phyloP scores from a whole-genome alignment of 1,140 invertebrate genomes.

The Saccostrea cuccullata region DNA sequence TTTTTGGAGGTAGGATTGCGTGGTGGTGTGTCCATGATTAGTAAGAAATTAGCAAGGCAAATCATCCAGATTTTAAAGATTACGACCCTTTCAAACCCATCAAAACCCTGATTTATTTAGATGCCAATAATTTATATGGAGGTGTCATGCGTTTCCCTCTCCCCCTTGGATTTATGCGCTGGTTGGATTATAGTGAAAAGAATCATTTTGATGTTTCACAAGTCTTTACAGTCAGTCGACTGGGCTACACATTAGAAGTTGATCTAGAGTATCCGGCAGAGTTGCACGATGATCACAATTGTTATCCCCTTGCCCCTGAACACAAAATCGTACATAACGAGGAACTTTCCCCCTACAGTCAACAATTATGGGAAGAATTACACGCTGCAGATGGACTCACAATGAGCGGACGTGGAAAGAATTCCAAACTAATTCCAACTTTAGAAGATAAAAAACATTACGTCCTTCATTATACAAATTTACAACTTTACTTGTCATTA shows the following conservation, averaged over 20 bases:
- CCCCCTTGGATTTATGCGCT: neutral
- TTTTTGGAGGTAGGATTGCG: slow-evolving; percentile 8
- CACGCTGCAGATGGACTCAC: neutral
- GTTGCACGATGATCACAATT: slow-evolving; percentile 16
- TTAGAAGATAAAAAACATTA: slow-evolving; percentile 42
- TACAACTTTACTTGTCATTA: slow-evolving; percentile 39
- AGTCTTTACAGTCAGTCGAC: neutral
- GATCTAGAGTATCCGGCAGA: slow-evolving; percentile 42
- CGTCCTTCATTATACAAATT: slow-evolving; percentile 44
- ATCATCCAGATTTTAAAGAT: neutral
- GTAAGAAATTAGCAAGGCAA: neutral
- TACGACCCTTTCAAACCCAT: slow-evolving; percentile 1
- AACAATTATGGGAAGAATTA: slow-evolving; percentile 34
- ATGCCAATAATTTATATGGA: slow-evolving; percentile 41
- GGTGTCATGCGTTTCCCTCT: slow-evolving; percentile 12
- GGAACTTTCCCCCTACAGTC: slow-evolving; percentile 44
- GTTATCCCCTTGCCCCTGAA: slow-evolving; percentile 42
- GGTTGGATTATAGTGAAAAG: slow-evolving; percentile 3
- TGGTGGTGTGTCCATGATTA: slow-evolving; percentile 28
- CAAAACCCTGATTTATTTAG: neutral
- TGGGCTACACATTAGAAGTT: slow-evolving; percentile 19
- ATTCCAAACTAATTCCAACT: slow-evolving; percentile 35
- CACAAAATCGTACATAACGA: neutral
- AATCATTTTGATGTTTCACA: slow-evolving; percentile 12
- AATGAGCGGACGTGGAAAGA: neutral